phyloP scores from a whole-genome alignment of 1,140 invertebrate species.

The Bombus terrestris region DNA sequence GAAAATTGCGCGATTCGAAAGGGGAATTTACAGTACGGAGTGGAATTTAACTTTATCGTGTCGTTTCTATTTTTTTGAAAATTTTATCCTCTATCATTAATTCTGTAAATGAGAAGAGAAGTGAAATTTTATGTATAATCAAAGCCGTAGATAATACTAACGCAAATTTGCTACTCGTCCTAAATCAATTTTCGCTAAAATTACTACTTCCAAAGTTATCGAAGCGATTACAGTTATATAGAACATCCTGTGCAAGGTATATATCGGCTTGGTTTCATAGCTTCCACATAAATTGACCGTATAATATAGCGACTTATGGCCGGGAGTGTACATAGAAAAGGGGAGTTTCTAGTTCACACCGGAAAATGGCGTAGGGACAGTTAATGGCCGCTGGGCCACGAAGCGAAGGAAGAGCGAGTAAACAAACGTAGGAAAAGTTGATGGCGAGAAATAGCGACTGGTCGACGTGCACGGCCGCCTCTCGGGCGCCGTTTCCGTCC shows the following conservation, averaged over 20 bases:
- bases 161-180: not conserved
- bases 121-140: not conserved
- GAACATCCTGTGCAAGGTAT: not conserved
- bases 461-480: constrained; percentile 47
- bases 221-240: not conserved
- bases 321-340: not conserved
- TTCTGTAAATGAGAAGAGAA: no score
- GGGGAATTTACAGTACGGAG: no score
- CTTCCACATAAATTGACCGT: not conserved
- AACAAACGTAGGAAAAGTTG: constrained; percentile 62
- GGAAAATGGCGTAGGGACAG: constrained; percentile 13
- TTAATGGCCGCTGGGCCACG: constrained; percentile 21
- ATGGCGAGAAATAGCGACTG: constrained; percentile 20
- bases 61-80: not conserved
- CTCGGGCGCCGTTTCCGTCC: constrained; percentile 50
- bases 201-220: not conserved
- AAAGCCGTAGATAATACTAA: not conserved
- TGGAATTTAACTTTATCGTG: not conserved
- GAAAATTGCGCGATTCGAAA: no score
- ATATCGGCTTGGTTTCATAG: not conserved
- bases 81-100: not conserved
- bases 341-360: not conserved
- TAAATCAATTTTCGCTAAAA: not conserved
- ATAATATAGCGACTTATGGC: not conserved
- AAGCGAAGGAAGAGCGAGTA: constrained; percentile 31